Evolutionary conservation across 2,888 invertebrate genomes (phyloP).

Genomic region (Vesta saturnalis): DNA sequence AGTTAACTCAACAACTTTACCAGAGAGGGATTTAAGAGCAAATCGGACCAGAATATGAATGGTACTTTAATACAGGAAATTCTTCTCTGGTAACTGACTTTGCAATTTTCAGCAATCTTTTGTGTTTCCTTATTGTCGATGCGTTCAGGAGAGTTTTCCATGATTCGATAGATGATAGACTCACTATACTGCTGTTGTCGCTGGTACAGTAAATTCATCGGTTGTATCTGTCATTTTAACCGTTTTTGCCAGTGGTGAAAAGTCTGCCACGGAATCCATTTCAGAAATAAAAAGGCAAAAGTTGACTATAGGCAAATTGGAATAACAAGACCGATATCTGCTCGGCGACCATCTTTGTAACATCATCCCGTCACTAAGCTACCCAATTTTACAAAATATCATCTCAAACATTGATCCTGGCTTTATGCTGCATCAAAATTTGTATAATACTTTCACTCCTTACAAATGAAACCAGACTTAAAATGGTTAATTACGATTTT

Average conservation of each 20-base stretch:
- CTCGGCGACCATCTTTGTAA: neutral
- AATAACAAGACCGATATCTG: neutral
- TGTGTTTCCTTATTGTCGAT: neutral
- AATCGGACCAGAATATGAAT: too few species aligned
- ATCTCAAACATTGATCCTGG: too few species aligned
- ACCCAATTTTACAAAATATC: too few species aligned
- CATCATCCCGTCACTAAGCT: too few species aligned
- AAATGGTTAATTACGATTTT: too few species aligned
- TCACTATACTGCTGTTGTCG: neutral
- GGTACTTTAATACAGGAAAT: too few species aligned
- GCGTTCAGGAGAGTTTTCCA: neutral
- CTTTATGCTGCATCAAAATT: too few species aligned
- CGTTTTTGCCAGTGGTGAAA: neutral
- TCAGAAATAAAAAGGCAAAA: neutral
- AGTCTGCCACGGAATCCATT: neutral
- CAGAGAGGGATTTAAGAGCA: too few species aligned
- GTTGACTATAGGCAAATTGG: neutral
- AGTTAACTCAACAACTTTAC: neutral
- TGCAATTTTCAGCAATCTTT: neutral
- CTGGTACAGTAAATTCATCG: neutral
- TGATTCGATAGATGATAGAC: neutral
- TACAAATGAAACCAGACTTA: neutral
- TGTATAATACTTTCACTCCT: neutral
- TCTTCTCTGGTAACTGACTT: neutral
- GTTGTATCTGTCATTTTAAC: neutral